These are phyloP conservation scores for Gari tellinella DNA, from an alignment of 2,888 invertebrate species.

Conservation along the genomic window DNA sequence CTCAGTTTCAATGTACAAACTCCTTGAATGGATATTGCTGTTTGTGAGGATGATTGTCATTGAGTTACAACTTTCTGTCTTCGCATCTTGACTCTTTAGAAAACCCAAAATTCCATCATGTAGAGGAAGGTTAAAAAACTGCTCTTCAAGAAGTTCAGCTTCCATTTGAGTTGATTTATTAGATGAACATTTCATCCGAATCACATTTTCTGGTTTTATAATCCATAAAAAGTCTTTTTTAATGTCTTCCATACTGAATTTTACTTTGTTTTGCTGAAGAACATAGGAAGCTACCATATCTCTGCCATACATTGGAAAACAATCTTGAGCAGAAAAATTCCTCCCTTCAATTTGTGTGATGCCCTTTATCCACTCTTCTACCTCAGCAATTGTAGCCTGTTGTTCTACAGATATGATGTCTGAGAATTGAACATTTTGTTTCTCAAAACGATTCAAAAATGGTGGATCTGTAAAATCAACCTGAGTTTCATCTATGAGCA, in stretches of 20 bases:
- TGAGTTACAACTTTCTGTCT: neutral
- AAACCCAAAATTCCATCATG: slow-evolving; percentile 56
- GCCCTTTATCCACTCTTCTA: slow-evolving; percentile 35
- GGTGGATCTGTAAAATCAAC: slow-evolving; percentile 68
- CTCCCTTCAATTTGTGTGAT: slow-evolving; percentile 13
- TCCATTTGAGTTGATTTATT: slow-evolving; percentile 3
- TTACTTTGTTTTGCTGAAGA: neutral
- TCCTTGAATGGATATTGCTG: slow-evolving; percentile 57
- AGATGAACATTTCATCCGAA: slow-evolving; percentile 29
- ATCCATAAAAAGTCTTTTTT: slow-evolving; percentile 45
- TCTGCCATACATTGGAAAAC: slow-evolving; percentile 57
- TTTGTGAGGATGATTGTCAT: slow-evolving; percentile 59
- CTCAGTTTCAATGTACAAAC: neutral
- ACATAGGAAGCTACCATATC: slow-evolving; percentile 61
- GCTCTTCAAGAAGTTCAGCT: neutral
- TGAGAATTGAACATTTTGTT: slow-evolving; percentile 70
- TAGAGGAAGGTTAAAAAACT: slow-evolving; percentile 55
- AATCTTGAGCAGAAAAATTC: slow-evolving; percentile 33
- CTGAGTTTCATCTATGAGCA: slow-evolving; percentile 65
- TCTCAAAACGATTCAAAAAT: slow-evolving; percentile 77
- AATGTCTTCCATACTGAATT: slow-evolving; percentile 14
- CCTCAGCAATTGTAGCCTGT: slow-evolving; percentile 4
- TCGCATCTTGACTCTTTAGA: slow-evolving; percentile 12
- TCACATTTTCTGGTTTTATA: slow-evolving; percentile 57
- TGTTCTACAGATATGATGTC: slow-evolving; percentile 54